phyloP scores from a whole-genome alignment of 2,113 vertebrate species.

The Dasyprocta punctata region DNA sequence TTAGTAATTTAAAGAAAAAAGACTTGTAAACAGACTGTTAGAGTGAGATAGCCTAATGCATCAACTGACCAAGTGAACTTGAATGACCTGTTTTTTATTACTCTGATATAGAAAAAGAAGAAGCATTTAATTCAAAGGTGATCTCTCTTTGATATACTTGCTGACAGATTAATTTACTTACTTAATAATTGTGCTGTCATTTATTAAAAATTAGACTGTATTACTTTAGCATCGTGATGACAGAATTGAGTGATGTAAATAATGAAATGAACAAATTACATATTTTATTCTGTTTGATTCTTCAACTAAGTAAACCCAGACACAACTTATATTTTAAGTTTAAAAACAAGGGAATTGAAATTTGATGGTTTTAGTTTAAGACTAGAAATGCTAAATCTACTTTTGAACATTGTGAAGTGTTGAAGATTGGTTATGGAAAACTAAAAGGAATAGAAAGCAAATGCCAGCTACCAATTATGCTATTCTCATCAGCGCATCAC shows the following conservation, averaged over 20 bases:
- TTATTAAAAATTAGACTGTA: background rate
- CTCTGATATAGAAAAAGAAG: background rate
- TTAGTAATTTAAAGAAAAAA: background rate
- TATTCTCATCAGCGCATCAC: background rate
- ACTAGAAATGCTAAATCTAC: background rate
- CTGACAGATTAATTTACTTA: constrained; percentile 19
- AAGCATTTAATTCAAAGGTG: background rate
- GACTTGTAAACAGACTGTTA: background rate
- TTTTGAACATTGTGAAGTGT: background rate
- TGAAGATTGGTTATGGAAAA: background rate
- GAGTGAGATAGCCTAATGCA: background rate
- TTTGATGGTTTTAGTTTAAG: background rate
- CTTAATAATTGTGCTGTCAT: background rate
- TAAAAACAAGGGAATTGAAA: background rate
- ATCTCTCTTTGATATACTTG: background rate
- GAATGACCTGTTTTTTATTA: background rate
- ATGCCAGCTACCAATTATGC: rapidly evolving
- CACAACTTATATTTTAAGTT: background rate
- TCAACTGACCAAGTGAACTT: background rate
- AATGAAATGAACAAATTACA: background rate
- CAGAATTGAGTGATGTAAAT: background rate
- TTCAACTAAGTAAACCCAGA: background rate
- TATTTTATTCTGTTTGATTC: background rate
- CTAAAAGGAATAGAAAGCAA: background rate
- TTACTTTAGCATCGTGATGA: background rate